Evolutionary conservation across 2,113 vertebrate genomes (phyloP).

Genomic region (Pelvicachromis taeniatus): DNA sequence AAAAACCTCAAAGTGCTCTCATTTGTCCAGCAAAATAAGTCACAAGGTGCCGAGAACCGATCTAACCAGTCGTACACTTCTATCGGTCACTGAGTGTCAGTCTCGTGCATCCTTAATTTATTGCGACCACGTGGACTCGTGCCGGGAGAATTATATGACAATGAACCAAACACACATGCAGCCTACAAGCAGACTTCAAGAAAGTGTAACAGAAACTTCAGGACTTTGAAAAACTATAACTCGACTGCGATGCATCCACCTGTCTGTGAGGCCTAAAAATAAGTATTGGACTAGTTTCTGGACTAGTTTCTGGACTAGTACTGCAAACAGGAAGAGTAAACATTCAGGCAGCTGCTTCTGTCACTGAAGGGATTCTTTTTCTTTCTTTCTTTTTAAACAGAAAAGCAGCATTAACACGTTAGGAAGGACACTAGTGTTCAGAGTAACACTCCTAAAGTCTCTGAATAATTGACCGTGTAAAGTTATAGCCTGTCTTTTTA

Average conservation of each 20-base stretch:
- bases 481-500: slow-evolving; percentile 17
- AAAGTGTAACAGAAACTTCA: background rate
- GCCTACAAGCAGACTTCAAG: background rate
- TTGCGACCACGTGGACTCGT: background rate
- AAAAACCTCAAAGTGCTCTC: background rate
- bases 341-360: background rate
- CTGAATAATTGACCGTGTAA: slow-evolving; percentile 60
- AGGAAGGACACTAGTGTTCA: background rate
- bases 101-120: background rate
- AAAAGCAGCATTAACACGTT: background rate
- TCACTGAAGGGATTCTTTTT: background rate
- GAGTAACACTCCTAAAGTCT: background rate
- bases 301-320: background rate
- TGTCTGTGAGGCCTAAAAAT: background rate
- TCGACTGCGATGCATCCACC: background rate
- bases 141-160: background rate
- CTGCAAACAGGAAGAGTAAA: background rate
- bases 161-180: background rate
- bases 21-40: background rate
- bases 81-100: background rate
- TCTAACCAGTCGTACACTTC: background rate
- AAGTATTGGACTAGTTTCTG: background rate
- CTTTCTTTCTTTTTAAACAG: background rate
- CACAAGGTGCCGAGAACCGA: background rate
- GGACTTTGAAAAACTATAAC: too few species aligned